Base-by-base conservation (phyloP, 1,140 invertebrate genomes). In the Zaprionus taronus region DNA sequence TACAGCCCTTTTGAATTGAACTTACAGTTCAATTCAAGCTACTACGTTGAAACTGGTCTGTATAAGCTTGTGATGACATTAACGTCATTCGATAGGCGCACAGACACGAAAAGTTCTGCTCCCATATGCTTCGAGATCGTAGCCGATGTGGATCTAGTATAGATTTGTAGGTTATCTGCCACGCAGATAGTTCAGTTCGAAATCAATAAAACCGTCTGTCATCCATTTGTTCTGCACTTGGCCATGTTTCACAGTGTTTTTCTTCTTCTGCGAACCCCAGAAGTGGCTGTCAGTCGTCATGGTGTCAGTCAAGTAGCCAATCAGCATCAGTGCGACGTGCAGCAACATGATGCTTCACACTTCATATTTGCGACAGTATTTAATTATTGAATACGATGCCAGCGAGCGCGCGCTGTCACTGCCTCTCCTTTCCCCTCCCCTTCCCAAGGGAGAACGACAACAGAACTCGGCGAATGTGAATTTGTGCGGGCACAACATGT, bases 321-420 rank as follows among this genome's bases (percentile, higher is more conserved):
- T 64, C 61, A 72, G 53, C 53, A 47, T 44, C 28, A 44, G 49
- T n/a, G 15, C n/a, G 20, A 34, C 31, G 36, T 51, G 28, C 65
- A 56, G 57, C 51, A 22, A 34, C 49, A 34, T 15, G 15, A 41
- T 49, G 58, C 38, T 68, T 55, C 36, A 55, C 77, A 72, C 64
- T 80, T 72, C 49, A 72, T 72, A 72, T 76, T 81, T 81, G 74
- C 79, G 72, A 79, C 77, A 81, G 83, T 84, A 87, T 89, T 87
- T 90, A 89, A 89, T 90, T 85, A 89, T 89, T 89, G 72, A 89
- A 76, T 75, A 72, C 78, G 72, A 58, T 81, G 73, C 65, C 15
- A 41, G 15, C 38, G 38, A n/a, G 38, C 41, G 41, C 41, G n/a
- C n/a, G 41, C 41, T 47, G n/a, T 47, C 41, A 47, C 63, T 31